Conservation (phyloP, 92 coral and sea anemone genomes). For the Paragorgia papillata region DNA sequence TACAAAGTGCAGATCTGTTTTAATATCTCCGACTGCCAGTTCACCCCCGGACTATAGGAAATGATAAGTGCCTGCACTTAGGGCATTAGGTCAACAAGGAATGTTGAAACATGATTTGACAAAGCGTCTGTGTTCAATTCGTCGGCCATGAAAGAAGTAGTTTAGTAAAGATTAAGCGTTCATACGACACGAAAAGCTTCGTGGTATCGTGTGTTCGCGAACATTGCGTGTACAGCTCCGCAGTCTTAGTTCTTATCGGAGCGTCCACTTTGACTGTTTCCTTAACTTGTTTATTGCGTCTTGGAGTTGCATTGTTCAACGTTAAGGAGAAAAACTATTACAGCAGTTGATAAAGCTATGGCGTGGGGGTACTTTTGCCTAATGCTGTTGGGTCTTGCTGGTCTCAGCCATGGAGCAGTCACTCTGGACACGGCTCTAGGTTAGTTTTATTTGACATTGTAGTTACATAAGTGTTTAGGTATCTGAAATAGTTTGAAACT, state of each 20-base stretch:
- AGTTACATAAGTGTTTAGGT: no score
- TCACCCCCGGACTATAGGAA: no score
- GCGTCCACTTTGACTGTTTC: slow-evolving; percentile 8
- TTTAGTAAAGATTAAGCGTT: slow-evolving; percentile 7
- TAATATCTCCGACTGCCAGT: no score
- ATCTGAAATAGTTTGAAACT: no score
- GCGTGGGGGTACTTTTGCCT: slow-evolving; percentile 1
- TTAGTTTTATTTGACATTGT: no score
- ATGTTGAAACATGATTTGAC: slow-evolving; percentile 37
- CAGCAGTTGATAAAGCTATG: neutral
- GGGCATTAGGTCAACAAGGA: no score
- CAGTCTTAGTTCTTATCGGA: slow-evolving; percentile 14
- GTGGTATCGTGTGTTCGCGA: neutral
- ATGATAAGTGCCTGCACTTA: no score
- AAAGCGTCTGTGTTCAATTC: slow-evolving; percentile 33
- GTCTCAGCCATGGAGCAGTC: no score
- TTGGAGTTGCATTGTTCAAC: neutral
- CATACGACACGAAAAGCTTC: no score
- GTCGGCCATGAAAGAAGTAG: slow-evolving; percentile 30
- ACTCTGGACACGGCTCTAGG: no score
- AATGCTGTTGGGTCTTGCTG: neutral
- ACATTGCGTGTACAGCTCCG: slow-evolving; percentile 4
- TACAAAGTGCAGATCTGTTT: no score
- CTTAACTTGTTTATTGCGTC: neutral
- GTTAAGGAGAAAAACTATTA: neutral